Conservation (phyloP, 1,140 invertebrate genomes). For the Platyura marginata region DNA sequence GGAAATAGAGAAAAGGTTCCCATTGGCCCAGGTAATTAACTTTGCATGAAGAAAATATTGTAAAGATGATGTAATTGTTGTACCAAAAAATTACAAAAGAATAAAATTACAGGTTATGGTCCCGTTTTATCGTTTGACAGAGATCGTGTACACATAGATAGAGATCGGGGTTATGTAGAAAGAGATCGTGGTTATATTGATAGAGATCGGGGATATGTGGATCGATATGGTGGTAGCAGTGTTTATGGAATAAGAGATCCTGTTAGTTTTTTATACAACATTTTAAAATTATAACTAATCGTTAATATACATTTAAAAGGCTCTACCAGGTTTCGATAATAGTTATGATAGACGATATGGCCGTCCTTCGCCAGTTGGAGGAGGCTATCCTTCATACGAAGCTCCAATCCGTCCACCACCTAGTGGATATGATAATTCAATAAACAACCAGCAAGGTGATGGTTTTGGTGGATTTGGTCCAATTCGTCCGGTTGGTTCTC, state of each 20-base stretch:
- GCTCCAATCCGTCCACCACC: conserved; percentile 9
- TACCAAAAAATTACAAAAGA: too few species aligned
- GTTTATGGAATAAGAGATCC: conserved; percentile 12
- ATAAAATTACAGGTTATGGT: too few species aligned
- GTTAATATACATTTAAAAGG: too few species aligned
- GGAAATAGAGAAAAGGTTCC: conserved; percentile 11
- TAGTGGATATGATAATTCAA: conserved; percentile 11
- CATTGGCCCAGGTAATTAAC: conserved; percentile 14
- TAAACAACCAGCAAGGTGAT: conserved; percentile 9
- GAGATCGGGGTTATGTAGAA: conserved; percentile 20
- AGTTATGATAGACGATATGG: not conserved
- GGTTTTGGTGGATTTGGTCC: conserved; percentile 12
- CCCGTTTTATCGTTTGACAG: too few species aligned
- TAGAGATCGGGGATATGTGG: conserved; percentile 20
- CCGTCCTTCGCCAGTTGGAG: conserved; percentile 3
- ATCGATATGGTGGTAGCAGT: conserved; percentile 20
- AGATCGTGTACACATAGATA: conserved; percentile 1
- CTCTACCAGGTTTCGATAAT: too few species aligned
- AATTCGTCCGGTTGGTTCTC: conserved; percentile 19
- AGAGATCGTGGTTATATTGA: not conserved
- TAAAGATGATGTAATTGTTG: too few species aligned
- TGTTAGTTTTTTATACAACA: conserved; percentile 3
- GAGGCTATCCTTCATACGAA: conserved; percentile 16
- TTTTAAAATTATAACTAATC: not conserved
- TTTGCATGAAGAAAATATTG: too few species aligned